Conservation (phyloP, 2,113 vertebrate genomes). For the Calonectris borealis region DNA sequence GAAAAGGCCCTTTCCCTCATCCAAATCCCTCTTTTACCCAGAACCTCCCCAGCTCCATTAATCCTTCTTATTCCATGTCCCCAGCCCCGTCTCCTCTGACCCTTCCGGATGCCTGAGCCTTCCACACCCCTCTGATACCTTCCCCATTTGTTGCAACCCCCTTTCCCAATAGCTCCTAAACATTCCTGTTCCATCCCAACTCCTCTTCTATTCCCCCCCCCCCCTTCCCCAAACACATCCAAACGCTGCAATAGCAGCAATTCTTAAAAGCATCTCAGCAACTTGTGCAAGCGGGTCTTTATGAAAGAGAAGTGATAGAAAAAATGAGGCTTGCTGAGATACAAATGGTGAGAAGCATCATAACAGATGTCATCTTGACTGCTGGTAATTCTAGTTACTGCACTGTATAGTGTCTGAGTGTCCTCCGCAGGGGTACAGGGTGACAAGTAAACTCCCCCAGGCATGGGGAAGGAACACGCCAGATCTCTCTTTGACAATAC, state of each 20-base stretch:
- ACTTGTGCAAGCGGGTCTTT: not conserved
- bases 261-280: not conserved
- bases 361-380: not conserved
- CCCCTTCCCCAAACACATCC: not conserved
- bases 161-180: not conserved
- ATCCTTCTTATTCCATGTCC: not conserved
- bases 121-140: not conserved
- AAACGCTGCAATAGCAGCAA: not conserved
- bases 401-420: not conserved
- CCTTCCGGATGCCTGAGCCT: not conserved
- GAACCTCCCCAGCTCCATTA: not conserved
- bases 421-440: not conserved
- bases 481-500: not conserved
- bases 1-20: not conserved
- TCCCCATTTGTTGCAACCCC: fast-evolving
- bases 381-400: not conserved
- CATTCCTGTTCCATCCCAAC: not conserved
- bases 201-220: not conserved
- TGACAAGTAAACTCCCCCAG: not conserved
- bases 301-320: not conserved
- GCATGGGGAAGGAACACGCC: fast-evolving
- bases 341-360: not conserved
- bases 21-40: not conserved
- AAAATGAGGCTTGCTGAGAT: not conserved
- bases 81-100: not conserved